phyloP scores from a whole-genome alignment of 2,888 invertebrate species.

The Harpagoxenus sublaevis region DNA sequence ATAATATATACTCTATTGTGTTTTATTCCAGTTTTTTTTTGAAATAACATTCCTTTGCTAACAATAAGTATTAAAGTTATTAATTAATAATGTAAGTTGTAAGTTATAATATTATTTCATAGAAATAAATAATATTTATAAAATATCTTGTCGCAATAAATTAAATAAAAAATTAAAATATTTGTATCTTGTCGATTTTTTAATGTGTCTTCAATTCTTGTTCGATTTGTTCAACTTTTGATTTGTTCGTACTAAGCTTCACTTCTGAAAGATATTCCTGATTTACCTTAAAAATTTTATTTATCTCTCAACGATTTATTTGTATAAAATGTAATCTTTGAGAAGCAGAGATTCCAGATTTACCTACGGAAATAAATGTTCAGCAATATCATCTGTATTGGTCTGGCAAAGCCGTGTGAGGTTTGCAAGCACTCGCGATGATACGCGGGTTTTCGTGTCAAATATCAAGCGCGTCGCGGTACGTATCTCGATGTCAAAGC shows the following conservation, averaged over 20 bases:
- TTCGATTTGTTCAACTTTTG: neutral
- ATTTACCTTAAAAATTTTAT: neutral
- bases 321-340: neutral
- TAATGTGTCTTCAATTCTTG: neutral
- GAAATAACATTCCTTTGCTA: too few species aligned
- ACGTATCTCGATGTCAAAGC: slow-evolving; percentile 39
- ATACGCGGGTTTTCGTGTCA: slow-evolving; percentile 37
- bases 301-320: neutral
- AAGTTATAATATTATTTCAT: neutral
- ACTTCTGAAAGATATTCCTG: neutral
- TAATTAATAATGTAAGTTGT: too few species aligned
- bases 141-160: neutral
- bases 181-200: neutral
- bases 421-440: neutral
- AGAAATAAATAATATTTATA: neutral
- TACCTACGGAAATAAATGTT: neutral
- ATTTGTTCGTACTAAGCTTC: neutral
- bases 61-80: neutral
- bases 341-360: slow-evolving; percentile 5
- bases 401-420: neutral
- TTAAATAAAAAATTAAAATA: neutral
- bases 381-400: slow-evolving; percentile 10
- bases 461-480: slow-evolving; percentile 20
- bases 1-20: too few species aligned
- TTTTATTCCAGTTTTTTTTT: too few species aligned